Base-by-base conservation (phyloP, 2,888 invertebrate species). In the Melanostoma scalare region DNA sequence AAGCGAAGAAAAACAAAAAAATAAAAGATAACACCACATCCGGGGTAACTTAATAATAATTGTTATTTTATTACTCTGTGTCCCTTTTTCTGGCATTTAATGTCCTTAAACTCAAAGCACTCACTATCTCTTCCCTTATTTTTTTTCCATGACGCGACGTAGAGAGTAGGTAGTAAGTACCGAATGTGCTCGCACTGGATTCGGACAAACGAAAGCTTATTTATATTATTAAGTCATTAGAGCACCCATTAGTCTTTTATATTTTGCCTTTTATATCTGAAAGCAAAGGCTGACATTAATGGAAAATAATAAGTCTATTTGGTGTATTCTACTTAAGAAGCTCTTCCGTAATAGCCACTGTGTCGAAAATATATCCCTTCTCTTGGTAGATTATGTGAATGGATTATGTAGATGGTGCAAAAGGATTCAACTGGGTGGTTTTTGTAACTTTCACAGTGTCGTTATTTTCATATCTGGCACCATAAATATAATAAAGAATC, bases 221-320 rank as follows among this genome's bases (percentile, higher is more conserved):
- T 81, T 76, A 77, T 81, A 77, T 76, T 71, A 77, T 77, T 77
- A 81, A 81, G 77, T 72, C 81, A 72, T 81, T 72, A 67, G 53
- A 67, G 55, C 4, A 38, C 9, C 38, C 69, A 75, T 80, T 53
- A 65, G 65, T 48, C 46, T 36, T 33, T 10, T 31, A 10, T 46
- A 20, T 42, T 61, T 44, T 52, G 6, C 5, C 31, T 52, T 52
- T 9, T 50, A n/a, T 42, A 42, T 42, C 9, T 4, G 9, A 33
- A n/a, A 50, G 50, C 33, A 10, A 5, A 5, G 35, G 6, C 8
- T 9, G 8, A 6, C 20, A 38, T 55, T 20, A 38, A 38, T 6
- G 10, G 10, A 53, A 3, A 10, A 35, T 36, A 4, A 20, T 20
- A 20, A 20, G 20, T 20, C 20, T 20, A 20, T 20, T 20, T 20